Base-by-base conservation (phyloP, 2,888 invertebrate genomes). In the Amblyteles armatorius region DNA sequence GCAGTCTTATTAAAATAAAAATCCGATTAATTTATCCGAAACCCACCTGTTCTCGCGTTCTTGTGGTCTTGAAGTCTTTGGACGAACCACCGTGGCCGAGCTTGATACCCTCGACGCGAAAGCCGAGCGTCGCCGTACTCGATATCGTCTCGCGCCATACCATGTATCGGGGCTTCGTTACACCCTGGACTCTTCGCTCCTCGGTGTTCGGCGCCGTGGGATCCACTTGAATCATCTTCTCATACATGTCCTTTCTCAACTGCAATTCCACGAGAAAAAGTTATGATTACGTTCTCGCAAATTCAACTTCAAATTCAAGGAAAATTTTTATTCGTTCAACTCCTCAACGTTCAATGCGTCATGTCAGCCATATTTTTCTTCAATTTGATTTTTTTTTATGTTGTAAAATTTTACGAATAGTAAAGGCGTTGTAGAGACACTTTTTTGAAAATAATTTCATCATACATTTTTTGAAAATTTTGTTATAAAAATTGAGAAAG, bases 131-230 rank as follows among this genome's bases (percentile, higher is more conserved):
- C 0, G 99, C 97, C n/a, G 99, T 99, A 57, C 99, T 99, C 76
- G 99, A 99, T 90, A 99, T 99, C 11, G 98, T 98, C 94, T 99
- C 99, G 79, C 99, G 95, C 98, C 99, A 99, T 65, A 99, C 96
- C 98, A 98, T 98, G 94, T 98, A 98, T 19, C 99, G 95, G 0
- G 99, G 98, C 94, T 99, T 99, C 3, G 99, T 99, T 0, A 99
- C 98, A 22, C 98, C 99, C 94, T 98, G 97, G 89, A 98, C 95
- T 87, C 96, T 95, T 90, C 98, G 97, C 94, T 99, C 99, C 93
- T 99, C 99, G 76, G 97, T 97, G 44, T 97, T 97, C 3, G 99
- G 99, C 0, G 99, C 99, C 88, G 95, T 95, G 2, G 97, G 96
- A 93, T 99, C 98, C 69, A 99, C 97, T 93, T 98, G 98, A 86